These are phyloP conservation scores for Tipula helvola DNA, from an alignment of 2,888 invertebrate genomes.

Conservation along the genomic window DNA sequence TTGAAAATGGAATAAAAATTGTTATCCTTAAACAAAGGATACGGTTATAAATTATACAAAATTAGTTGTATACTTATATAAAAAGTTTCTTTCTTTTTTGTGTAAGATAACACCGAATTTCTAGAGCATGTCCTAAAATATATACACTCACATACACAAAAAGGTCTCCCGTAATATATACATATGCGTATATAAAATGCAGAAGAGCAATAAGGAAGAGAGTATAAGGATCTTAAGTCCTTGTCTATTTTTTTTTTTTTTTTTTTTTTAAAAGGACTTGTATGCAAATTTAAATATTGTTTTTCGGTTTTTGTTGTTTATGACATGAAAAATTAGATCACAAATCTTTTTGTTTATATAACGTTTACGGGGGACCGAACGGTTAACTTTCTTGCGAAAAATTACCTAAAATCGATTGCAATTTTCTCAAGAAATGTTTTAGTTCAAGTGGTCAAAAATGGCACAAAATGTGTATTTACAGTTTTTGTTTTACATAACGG, in stretches of 20 bases:
- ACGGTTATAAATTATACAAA: constrained; percentile 4
- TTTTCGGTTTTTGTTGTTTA: constrained; percentile 4
- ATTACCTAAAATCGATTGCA: not conserved
- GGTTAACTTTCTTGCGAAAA: not conserved
- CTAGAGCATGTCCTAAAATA: not conserved
- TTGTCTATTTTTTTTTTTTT: not conserved
- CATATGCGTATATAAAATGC: not conserved
- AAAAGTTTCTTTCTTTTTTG: not conserved
- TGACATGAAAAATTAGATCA: constrained; percentile 4
- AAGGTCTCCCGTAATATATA: not conserved
- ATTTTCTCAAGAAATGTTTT: not conserved
- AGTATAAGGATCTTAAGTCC: not conserved
- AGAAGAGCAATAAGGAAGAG: not conserved
- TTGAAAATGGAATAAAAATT: not conserved
- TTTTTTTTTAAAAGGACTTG: not conserved
- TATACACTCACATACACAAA: not conserved
- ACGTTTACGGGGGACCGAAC: not conserved
- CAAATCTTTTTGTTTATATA: not conserved
- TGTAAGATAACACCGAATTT: not conserved
- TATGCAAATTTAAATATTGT: constrained; percentile 4
- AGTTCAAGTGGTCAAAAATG: constrained; percentile 4
- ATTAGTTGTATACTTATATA: not conserved
- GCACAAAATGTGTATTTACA: not conserved
- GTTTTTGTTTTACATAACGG: not conserved
- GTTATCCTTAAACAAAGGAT: constrained; percentile 1